Conservation (phyloP, 2,888 invertebrate species). For the Polia nebulosa region DNA sequence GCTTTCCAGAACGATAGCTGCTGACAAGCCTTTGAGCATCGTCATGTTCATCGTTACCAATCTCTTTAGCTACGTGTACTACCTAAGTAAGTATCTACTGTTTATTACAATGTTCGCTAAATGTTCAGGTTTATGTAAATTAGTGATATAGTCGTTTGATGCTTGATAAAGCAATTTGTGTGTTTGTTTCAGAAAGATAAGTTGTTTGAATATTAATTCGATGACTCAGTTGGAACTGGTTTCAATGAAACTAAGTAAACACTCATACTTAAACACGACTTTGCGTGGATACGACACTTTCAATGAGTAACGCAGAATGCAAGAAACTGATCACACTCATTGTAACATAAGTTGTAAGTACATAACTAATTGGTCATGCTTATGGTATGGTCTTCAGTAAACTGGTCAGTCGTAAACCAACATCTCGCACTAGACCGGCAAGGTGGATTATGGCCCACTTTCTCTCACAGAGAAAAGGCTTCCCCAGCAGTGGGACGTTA, state of each 20-base stretch:
- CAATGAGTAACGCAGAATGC: constrained; percentile 19
- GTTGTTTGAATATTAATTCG: constrained; percentile 37
- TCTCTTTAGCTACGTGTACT: constrained; percentile 17
- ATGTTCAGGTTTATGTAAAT: constrained; percentile 51
- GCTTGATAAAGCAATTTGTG: constrained; percentile 48
- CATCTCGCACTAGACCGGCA: background rate
- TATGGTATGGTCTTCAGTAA: background rate
- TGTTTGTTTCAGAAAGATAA: constrained; percentile 37
- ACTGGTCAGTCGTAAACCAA: background rate
- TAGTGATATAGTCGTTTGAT: constrained; percentile 40
- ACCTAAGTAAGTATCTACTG: constrained; percentile 5
- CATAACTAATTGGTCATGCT: background rate
- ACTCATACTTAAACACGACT: background rate
- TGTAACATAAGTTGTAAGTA: background rate
- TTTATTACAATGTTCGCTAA: constrained; percentile 49
- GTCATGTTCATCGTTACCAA: background rate
- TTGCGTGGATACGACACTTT: background rate
- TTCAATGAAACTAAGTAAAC: constrained; percentile 15
- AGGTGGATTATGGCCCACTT: background rate
- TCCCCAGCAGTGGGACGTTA: too few species aligned
- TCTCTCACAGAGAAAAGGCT: background rate
- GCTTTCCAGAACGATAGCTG: background rate
- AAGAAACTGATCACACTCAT: background rate
- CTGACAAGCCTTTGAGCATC: background rate
- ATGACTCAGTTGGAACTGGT: constrained; percentile 50